Evolutionary conservation across 2,113 vertebrate genomes (phyloP), one percentile per base, ranked within the genome.

Genomic region (Percopsis transmontana): DNA sequence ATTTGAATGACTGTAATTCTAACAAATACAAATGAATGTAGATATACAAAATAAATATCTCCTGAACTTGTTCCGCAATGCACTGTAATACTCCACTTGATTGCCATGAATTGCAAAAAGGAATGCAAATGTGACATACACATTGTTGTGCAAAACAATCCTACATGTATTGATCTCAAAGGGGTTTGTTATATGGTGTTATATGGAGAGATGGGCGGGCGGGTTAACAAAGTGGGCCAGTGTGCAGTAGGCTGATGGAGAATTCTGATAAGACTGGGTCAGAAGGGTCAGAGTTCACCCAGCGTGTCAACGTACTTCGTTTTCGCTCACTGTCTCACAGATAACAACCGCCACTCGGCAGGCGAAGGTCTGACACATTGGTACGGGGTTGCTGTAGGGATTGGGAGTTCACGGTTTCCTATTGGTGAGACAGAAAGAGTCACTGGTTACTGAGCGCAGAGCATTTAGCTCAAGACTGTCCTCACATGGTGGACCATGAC

Each of bases 381-480:
- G 64, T 64, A 71, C 16, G 64, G 74, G 58, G 58, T 10, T 4
- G 39, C 10, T 65, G 70, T 63, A 63, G 50, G 74, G 27, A 66
- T 11, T 19, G 51, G 55, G 45, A 51, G 60, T 57, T 56, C 20
- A 21, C 62, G 56, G 66, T 70, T 76, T 70, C 58, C 62, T 40
- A 50, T 44, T 61, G 19, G 58, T 33, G 41, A 41, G 56, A 60
- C 58, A 21, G 6, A 5, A 14, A 51, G 51, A 6, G 40, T n/a
- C n/a, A n/a, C n/a, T n/a, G n/a, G n/a, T n/a, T n/a, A n/a, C n/a
- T n/a, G n/a, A n/a, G n/a, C n/a, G n/a, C n/a, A 41, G 62, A 58
- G 70, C 68, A 47, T 80, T 68, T 45, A 86, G 85, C 81, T 78
- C 82, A 89, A 90, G 69, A 90, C 66, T 88, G 87, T 20, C 82